Evolutionary conservation across 2,888 invertebrate genomes (phyloP).

Genomic region (Mythimna pallens): DNA sequence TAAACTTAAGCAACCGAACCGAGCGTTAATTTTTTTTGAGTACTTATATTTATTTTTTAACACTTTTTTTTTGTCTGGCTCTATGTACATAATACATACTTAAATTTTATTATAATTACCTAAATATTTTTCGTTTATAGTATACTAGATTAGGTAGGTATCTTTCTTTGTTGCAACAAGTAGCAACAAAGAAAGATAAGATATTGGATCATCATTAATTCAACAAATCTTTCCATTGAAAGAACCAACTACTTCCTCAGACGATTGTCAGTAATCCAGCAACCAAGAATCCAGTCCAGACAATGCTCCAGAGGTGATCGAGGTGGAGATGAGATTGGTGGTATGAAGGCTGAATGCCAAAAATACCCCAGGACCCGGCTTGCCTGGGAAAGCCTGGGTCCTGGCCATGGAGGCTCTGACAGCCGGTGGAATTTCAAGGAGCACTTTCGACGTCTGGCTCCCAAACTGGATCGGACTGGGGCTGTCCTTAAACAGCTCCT

Average conservation of each 20-base stretch:
- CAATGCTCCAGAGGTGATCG: no score
- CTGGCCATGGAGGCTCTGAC: no score
- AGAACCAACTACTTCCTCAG: not conserved
- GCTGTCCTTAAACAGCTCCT: no score
- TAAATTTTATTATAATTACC: constrained; percentile 3
- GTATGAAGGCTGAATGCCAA: no score
- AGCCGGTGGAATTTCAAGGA: no score
- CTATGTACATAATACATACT: not conserved
- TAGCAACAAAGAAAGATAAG: constrained; percentile 29
- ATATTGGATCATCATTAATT: constrained; percentile 11
- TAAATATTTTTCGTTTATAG: not conserved
- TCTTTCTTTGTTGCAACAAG: no score
- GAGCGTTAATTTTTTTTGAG: not conserved
- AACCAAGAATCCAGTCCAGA: not conserved
- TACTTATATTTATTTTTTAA: not conserved
- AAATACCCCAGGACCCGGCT: no score
- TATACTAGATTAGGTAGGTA: not conserved
- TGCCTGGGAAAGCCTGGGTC: no score
- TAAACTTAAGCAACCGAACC: not conserved
- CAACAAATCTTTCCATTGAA: not conserved
- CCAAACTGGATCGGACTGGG: no score
- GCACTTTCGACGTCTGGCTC: no score
- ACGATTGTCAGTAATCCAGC: not conserved
- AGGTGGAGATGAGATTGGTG: no score
- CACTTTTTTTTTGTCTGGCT: not conserved